A percentile compares a stretch with the other conserved stretches of the same genome.
Evolutionary conservation across 2,888 invertebrate genomes (phyloP).

Genomic region (Scrobipalpa costella): DNA sequence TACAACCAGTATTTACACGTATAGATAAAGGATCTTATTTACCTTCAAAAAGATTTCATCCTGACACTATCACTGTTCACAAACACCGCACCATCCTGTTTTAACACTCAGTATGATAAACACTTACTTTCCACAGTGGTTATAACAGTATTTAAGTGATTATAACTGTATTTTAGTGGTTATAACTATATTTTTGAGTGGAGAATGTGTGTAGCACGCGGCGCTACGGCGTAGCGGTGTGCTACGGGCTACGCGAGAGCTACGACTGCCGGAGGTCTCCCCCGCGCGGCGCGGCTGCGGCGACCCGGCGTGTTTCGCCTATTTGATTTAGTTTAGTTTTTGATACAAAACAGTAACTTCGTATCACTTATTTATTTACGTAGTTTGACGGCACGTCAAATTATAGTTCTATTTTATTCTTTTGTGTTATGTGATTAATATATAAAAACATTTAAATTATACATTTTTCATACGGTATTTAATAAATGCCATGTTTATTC

Average conservation of each 20-base stretch:
- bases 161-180: conserved; percentile 22
- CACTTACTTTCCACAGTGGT: conserved; percentile 9
- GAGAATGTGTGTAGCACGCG: conserved; percentile 26
- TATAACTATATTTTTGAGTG: too few relatives aligned
- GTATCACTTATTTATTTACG: too few relatives aligned
- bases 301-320: conserved; percentile 37
- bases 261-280: conserved; percentile 72
- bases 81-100: conserved; percentile 48
- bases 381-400: too few relatives aligned
- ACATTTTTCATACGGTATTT: too few relatives aligned
- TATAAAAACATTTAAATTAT: too few relatives aligned
- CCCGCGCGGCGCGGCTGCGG: conserved; percentile 53
- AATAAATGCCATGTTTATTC: too few relatives aligned
- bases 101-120: not conserved
- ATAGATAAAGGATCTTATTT: conserved; percentile 36
- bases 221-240: conserved; percentile 61
- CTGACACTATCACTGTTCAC: conserved; percentile 46
- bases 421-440: too few relatives aligned
- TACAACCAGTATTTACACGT: not conserved
- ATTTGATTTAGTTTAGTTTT: not conserved
- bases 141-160: conserved; percentile 24
- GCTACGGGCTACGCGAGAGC: conserved; percentile 68
- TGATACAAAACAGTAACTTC: not conserved
- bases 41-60: conserved; percentile 49
- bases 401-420: too few relatives aligned